These are phyloP conservation scores for Neoaliturus tenellus DNA, from an alignment of 2,888 invertebrate species.

Conservation along the genomic window DNA sequence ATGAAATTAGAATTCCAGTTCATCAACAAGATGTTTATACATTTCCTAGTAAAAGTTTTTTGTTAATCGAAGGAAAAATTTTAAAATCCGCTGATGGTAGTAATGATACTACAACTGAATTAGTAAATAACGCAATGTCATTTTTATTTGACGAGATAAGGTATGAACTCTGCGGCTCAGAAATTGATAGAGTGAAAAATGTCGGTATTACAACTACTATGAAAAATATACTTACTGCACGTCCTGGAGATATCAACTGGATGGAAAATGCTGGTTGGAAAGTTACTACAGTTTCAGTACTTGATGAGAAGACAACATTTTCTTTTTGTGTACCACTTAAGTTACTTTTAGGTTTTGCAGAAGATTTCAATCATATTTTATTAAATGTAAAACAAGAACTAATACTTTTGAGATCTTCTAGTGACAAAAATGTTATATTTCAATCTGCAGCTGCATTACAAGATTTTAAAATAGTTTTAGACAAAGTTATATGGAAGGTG, in stretches of 20 bases:
- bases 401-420: neutral
- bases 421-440: conserved; percentile 1
- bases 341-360: conserved; percentile 12
- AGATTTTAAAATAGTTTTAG: neutral
- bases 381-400: conserved; percentile 14
- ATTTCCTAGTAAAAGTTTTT: neutral
- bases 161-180: neutral
- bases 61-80: neutral
- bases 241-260: neutral
- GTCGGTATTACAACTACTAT: no score
- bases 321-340: conserved; percentile 26
- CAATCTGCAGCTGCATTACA: neutral
- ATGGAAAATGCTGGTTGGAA: conserved; percentile 27
- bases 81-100: neutral
- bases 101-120: neutral
- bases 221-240: neutral
- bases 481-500: neutral
- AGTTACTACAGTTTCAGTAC: neutral
- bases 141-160: no score
- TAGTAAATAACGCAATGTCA: neutral
- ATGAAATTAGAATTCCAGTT: conserved; percentile 26
- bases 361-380: neutral
- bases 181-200: neutral
- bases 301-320: neutral
- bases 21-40: no score